Evolutionary conservation across 2,888 invertebrate genomes (phyloP).

Genomic region (Drosophila conformis): DNA sequence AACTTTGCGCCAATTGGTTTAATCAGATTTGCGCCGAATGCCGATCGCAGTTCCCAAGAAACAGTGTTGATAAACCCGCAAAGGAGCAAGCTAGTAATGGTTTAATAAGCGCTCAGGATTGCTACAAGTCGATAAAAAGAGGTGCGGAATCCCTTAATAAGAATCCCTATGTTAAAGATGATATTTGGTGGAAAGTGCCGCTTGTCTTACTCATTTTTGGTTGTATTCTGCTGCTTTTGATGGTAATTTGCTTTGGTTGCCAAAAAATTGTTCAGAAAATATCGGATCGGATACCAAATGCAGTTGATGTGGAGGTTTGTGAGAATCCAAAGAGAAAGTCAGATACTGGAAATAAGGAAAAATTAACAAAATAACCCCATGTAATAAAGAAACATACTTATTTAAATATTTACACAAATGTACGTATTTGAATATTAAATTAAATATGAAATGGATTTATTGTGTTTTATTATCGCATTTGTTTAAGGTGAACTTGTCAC

Average conservation of each 20-base stretch:
- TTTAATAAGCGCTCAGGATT: constrained; percentile 56
- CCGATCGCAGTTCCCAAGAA: constrained; percentile 29
- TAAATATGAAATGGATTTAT: constrained; percentile 28
- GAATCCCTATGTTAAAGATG: constrained; percentile 6
- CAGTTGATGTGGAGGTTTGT: constrained; percentile 12
- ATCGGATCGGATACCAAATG: neutral
- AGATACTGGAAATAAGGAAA: too few relatives aligned
- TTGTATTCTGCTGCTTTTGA: constrained; percentile 25
- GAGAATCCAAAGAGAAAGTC: neutral
- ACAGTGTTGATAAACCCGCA: neutral
- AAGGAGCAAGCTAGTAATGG: neutral
- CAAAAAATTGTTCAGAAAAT: constrained; percentile 24
- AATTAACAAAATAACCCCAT: too few relatives aligned
- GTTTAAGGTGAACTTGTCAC: constrained; percentile 21
- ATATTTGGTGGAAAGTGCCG: constrained; percentile 59
- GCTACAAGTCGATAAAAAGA: constrained; percentile 52
- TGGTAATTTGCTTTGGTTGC: constrained; percentile 20
- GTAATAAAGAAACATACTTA: too few relatives aligned
- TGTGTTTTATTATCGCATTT: constrained; percentile 14
- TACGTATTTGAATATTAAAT: neutral
- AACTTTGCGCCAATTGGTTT: constrained; percentile 40
- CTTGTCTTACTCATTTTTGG: constrained; percentile 46
- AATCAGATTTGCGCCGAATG: constrained; percentile 44
- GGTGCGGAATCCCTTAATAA: neutral
- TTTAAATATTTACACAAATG: neutral